These are phyloP conservation scores for Balearica regulorum DNA, from an alignment of 2,797 vertebrate genomes.

Conservation along the genomic window DNA sequence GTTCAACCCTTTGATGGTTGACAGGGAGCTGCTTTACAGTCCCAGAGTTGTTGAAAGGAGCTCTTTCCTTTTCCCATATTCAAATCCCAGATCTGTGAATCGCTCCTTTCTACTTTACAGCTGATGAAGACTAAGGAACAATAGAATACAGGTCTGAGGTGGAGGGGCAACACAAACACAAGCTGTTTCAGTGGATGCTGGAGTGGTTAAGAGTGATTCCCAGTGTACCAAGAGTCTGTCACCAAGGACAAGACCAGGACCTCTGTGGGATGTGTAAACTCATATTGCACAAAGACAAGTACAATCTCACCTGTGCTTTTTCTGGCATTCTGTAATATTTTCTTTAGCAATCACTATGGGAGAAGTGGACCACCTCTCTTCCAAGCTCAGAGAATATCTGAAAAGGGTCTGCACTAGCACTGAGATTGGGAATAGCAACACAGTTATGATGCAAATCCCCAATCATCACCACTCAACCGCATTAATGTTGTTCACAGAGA, in stretches of 20 bases:
- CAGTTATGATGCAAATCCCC: not conserved
- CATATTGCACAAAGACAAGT: not conserved
- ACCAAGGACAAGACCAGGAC: not conserved
- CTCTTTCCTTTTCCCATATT: not conserved
- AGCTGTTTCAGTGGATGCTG: not conserved
- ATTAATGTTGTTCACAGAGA: not conserved
- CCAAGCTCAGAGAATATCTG: not conserved
- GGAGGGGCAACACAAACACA: not conserved
- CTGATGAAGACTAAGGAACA: not conserved
- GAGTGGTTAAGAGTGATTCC: not conserved
- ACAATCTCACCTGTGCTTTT: not conserved
- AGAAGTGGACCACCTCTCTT: not conserved
- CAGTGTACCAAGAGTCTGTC: not conserved
- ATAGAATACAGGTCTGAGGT: not conserved
- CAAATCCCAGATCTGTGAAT: not conserved
- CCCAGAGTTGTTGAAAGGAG: not conserved
- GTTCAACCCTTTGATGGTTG: slow-evolving; percentile 8
- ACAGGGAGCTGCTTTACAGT: not conserved
- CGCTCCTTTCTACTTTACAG: not conserved
- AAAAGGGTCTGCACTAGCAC: not conserved
- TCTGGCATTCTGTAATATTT: not conserved
- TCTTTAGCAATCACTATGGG: not conserved
- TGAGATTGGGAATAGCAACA: not conserved
- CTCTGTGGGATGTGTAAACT: not conserved
- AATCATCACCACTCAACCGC: not conserved